Evolutionary conservation across 2,797 vertebrate genomes (phyloP), one percentile per base, ranked within the genome.

Genomic region (Neoniphon sammara): DNA sequence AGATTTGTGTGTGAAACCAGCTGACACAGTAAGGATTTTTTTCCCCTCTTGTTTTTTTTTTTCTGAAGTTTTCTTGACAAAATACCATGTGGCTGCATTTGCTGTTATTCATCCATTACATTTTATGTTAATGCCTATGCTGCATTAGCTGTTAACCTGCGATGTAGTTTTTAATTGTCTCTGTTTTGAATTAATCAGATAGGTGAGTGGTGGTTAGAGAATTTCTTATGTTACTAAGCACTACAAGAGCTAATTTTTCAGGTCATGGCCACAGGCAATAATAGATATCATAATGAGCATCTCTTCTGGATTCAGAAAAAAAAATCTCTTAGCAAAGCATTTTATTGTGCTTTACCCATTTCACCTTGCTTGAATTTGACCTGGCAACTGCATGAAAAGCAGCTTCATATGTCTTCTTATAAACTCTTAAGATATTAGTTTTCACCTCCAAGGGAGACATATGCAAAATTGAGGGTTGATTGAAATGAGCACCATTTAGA

Each of bases 1-100:
- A 88, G 80, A 56, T 84, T 86, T 83, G 72, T 73, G 67, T 69
- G 30, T 65, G 72, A 82, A 88, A 87, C 67, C 71, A 57, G 27
- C 50, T 81, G 77, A 61, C 85, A 77, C 23, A 25, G 64, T 39
- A 63, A 62, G 15, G 27, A 34, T 15, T 67, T 49, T 20, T 62
- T 62, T 14, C 17, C 8, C 39, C 47, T 66, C 68, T 77, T 31
- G 3, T 31, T 34, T 34, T 34, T 11, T n/a, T 9, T 39, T 52
- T 70, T 70, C 75, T 27, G 25, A 27, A 27, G 25, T 27, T 62
- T 47, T 15, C 34, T 70, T 70, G 44, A 46, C 21, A 61, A 75
- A 81, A 77, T 68, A 44, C 36, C 78, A 76, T 75, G 62, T 77
- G 70, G 53, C 59, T 66, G 30, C 53, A 60, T 70, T 66, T 54